Conservation (phyloP, 2,113 vertebrate genomes). For the Cynocephalus volans region DNA sequence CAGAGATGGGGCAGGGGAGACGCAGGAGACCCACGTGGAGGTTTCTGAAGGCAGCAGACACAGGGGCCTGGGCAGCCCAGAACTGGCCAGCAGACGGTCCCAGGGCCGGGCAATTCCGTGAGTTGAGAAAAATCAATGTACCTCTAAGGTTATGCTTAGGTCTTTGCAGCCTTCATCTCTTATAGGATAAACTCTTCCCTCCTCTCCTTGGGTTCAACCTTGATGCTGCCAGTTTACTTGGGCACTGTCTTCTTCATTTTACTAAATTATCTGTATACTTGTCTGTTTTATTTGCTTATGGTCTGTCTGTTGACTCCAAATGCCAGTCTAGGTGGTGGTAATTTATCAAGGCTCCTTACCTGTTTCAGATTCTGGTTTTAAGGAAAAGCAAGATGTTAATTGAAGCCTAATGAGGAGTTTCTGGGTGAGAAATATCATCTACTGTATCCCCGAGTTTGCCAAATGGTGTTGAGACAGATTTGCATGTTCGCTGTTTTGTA, state of each 20-base stretch:
- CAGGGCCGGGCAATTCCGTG: neutral
- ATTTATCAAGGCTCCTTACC: neutral
- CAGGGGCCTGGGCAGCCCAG: neutral
- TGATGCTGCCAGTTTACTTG: neutral
- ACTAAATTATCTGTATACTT: neutral
- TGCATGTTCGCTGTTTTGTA: neutral
- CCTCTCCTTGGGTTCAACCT: neutral
- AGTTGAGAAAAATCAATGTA: neutral
- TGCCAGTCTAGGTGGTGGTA: neutral
- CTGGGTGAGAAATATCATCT: neutral
- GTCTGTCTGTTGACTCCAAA: neutral
- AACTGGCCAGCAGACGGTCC: neutral
- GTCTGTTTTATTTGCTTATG: neutral
- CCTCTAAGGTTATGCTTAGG: neutral
- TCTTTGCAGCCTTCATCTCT: neutral
- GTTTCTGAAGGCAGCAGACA: neutral
- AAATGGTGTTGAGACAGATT: neutral
- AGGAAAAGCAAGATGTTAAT: neutral
- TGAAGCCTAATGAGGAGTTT: neutral
- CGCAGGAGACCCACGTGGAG: neutral
- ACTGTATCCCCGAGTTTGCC: neutral
- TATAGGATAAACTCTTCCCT: neutral
- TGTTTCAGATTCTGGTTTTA: slow-evolving; percentile 3
- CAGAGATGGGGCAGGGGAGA: neutral
- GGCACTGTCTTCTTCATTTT: neutral